Conservation (phyloP, 2,797 vertebrate species). For the Urocyon cinereoargenteus region DNA sequence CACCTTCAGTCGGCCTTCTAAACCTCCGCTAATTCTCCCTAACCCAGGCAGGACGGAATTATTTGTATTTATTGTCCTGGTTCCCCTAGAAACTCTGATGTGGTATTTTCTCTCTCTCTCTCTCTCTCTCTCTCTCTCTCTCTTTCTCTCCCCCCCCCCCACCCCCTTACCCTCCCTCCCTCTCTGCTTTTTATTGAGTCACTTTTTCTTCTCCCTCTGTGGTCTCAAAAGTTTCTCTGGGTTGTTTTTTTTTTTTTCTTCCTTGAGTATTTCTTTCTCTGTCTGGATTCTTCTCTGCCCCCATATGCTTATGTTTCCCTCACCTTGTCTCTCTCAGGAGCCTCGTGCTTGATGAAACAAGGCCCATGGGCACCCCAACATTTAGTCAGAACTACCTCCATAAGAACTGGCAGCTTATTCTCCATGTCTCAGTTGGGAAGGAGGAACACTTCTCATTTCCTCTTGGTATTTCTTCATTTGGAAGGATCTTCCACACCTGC, state of each 20-base stretch:
- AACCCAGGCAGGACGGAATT: not conserved
- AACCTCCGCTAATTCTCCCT: not conserved
- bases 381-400: not conserved
- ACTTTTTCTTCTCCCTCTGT: not conserved
- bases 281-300: not conserved
- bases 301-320: not conserved
- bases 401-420: not conserved
- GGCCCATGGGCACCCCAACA: too few relatives aligned
- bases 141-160: not conserved
- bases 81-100: not conserved
- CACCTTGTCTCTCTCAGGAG: not conserved
- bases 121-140: not conserved
- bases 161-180: too few relatives aligned
- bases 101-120: too few relatives aligned
- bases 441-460: not conserved
- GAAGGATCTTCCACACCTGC: not conserved
- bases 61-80: not conserved
- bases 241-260: not conserved
- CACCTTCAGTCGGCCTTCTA: not conserved
- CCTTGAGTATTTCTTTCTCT: not conserved
- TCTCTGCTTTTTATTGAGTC: not conserved
- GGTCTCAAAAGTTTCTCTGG: not conserved
- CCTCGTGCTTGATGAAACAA: not conserved
- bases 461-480: not conserved
- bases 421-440: not conserved